Evolutionary conservation across 2,888 invertebrate genomes (phyloP).

Genomic region (Aplocera efformata): DNA sequence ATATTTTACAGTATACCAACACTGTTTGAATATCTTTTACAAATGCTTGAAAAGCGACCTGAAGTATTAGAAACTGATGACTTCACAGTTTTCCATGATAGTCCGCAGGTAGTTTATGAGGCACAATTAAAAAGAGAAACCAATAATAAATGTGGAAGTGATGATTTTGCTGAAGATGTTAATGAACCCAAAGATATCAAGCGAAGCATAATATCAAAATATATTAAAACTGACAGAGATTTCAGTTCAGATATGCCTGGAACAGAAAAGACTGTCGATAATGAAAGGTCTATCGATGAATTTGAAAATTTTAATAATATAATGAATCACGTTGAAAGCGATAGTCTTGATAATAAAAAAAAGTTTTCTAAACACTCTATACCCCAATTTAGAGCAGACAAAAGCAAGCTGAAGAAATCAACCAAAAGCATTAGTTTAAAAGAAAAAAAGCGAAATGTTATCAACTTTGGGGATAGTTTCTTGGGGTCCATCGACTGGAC

Average conservation of each 20-base stretch:
- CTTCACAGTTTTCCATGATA: conserved; percentile 33
- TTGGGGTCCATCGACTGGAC: conserved; percentile 23
- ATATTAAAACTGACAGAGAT: background rate
- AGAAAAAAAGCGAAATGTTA: conserved; percentile 1
- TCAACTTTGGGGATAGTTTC: conserved; percentile 13
- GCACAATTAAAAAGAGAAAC: conserved; percentile 6
- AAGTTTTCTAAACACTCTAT: background rate
- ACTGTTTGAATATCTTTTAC: conserved; percentile 49
- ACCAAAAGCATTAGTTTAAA: background rate
- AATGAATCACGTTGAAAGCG: background rate
- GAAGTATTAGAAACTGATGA: conserved; percentile 52
- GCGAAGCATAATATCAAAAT: background rate
- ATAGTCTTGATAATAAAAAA: background rate
- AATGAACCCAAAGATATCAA: conserved; percentile 1
- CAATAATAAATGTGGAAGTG: conserved; percentile 6
- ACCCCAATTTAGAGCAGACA: background rate
- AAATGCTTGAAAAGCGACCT: conserved; percentile 45
- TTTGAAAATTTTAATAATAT: background rate
- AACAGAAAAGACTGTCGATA: background rate
- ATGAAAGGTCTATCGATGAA: background rate
- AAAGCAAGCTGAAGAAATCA: background rate
- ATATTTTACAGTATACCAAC: conserved; percentile 50
- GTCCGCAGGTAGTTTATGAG: background rate
- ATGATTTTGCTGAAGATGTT: conserved; percentile 7
- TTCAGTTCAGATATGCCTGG: background rate